These are phyloP conservation scores for Cherax destructor DNA, from an alignment of 1,140 invertebrate genomes.

Conservation along the genomic window DNA sequence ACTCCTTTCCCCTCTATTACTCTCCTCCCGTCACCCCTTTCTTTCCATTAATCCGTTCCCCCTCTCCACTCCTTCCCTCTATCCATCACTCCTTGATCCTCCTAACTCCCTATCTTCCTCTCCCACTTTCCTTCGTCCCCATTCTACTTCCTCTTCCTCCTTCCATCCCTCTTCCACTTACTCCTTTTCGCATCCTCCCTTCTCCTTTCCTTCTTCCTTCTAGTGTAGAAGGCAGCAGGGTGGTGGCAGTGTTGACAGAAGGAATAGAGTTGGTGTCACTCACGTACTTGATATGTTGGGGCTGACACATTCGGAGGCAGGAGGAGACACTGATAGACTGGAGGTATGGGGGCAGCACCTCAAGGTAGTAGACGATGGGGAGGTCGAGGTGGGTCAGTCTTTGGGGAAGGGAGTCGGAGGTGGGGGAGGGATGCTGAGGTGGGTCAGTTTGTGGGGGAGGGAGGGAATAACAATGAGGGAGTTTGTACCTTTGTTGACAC, in stretches of 20 bases:
- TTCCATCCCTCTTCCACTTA: too few species aligned
- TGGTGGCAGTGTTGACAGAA: background rate
- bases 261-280: background rate
- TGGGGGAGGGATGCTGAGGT: background rate
- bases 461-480: background rate
- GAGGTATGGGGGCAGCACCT: too few species aligned
- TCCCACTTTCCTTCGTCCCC: too few species aligned
- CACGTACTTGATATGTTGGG: background rate
- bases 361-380: too few species aligned
- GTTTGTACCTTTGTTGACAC: background rate
- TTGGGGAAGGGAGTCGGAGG: background rate
- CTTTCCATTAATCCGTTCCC: background rate
- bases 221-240: too few species aligned
- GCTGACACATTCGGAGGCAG: background rate
- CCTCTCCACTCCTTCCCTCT: background rate
- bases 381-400: too few species aligned
- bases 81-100: background rate
- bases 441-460: background rate
- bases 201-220: too few species aligned
- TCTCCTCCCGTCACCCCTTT: background rate
- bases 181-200: too few species aligned
- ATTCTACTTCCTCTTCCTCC: too few species aligned
- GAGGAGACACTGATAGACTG: too few species aligned
- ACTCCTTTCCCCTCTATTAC: background rate
- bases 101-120: too few species aligned